Evolutionary conservation across 2,888 invertebrate genomes (phyloP).

Genomic region (Calliscelio sp.): DNA sequence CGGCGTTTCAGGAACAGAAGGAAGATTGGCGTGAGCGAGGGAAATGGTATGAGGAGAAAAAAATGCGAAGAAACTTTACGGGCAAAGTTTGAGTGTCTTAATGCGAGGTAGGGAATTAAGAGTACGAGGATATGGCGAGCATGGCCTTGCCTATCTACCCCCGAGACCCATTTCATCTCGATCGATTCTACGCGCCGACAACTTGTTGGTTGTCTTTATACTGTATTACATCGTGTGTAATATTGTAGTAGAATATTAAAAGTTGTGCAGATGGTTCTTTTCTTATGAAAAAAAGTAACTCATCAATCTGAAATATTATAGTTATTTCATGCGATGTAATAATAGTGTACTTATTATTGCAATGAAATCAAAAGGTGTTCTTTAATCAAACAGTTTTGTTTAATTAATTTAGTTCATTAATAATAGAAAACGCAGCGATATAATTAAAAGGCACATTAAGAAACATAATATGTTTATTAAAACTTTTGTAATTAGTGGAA

Average conservation of each 20-base stretch:
- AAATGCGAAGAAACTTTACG: slow-evolving; percentile 54
- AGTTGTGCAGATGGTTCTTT: no score
- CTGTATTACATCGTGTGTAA: slow-evolving; percentile 40
- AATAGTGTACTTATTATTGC: no score
- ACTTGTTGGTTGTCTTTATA: slow-evolving; percentile 83
- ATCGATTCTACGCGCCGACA: slow-evolving; percentile 85
- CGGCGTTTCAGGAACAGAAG: slow-evolving; percentile 9
- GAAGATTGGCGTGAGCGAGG: slow-evolving; percentile 28
- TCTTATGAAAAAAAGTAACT: not conserved
- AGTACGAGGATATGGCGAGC: slow-evolving; percentile 72
- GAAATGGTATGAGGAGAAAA: slow-evolving; percentile 10
- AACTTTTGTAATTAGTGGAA: not conserved
- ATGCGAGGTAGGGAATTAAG: slow-evolving; percentile 54
- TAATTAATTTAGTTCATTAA: no score
- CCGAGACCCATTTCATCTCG: slow-evolving; percentile 80
- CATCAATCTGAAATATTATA: no score
- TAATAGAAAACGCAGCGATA: no score
- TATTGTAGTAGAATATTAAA: slow-evolving; percentile 41
- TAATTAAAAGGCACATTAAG: no score
- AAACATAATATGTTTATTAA: no score
- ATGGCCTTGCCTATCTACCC: slow-evolving; percentile 79
- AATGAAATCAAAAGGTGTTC: no score
- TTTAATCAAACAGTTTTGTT: no score
- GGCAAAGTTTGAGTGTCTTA: slow-evolving; percentile 66
- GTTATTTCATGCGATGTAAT: no score